Percentiles rank a stretch among this genome's conserved stretches.
phyloP scores from a whole-genome alignment of 2,113 vertebrate genomes.

The Catharus bicknelli region DNA sequence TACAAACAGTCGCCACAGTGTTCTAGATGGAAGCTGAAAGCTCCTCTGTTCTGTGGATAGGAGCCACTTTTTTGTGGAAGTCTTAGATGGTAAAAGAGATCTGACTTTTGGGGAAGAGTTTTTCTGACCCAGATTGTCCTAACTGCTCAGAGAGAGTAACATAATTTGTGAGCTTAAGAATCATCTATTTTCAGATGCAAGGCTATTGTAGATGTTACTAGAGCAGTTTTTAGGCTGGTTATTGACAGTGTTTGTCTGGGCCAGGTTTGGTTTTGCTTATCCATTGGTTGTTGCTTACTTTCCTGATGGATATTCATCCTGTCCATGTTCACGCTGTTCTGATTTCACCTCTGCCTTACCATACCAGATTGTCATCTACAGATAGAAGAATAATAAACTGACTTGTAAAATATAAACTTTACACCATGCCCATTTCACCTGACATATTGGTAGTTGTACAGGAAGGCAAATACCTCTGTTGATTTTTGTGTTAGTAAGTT shows the following conservation, averaged over 20 bases:
- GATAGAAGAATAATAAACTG: neutral
- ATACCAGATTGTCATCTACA: neutral
- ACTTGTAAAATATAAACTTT: neutral
- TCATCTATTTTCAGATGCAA: neutral
- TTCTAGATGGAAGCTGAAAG: neutral
- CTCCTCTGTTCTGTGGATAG: neutral
- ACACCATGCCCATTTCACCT: neutral
- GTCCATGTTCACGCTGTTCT: neutral
- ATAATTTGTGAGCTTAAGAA: neutral
- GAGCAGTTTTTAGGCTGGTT: neutral
- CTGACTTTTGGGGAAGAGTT: neutral
- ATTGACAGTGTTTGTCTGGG: neutral
- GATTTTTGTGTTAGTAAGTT: neutral
- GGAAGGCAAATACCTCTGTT: neutral
- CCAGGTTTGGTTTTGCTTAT: neutral
- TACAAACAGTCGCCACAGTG: rapidly evolving
- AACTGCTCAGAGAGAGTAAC: neutral
- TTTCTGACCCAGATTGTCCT: neutral
- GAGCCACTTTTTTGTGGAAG: neutral
- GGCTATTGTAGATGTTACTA: neutral
- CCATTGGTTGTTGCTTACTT: neutral
- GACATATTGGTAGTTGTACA: neutral
- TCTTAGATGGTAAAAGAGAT: neutral
- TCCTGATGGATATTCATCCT: neutral
- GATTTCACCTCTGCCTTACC: neutral